These are phyloP conservation scores for Catharus minimus DNA, from an alignment of 2,113 vertebrate species.

Conservation along the genomic window DNA sequence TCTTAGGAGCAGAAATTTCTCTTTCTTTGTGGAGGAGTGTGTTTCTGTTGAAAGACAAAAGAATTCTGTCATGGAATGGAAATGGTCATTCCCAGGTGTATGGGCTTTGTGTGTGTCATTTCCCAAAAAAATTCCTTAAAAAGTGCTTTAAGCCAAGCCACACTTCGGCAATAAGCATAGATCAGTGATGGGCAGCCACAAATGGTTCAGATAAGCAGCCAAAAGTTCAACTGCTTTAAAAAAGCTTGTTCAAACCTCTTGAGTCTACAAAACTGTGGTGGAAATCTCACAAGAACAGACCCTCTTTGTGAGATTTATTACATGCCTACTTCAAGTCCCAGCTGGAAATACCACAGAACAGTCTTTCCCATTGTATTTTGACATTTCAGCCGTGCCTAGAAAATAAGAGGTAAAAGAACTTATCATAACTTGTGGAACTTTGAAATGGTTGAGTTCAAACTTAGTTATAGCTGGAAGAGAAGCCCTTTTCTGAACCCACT, in stretches of 20 bases:
- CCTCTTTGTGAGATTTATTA: constrained; percentile 68
- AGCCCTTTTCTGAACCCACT: constrained; percentile 6
- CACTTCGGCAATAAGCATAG: constrained; percentile 28
- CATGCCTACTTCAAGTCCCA: constrained; percentile 55
- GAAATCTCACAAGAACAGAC: constrained; percentile 66
- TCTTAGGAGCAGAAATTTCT: neutral
- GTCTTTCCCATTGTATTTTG: constrained; percentile 60
- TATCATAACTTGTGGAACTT: constrained; percentile 39
- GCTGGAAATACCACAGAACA: constrained; percentile 63
- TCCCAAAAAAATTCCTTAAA: neutral
- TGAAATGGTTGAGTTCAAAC: constrained; percentile 42
- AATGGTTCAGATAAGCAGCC: constrained; percentile 43
- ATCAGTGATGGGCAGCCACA: constrained; percentile 28
- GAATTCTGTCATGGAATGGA: neutral
- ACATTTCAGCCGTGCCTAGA: constrained; percentile 29
- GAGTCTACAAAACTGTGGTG: constrained; percentile 42
- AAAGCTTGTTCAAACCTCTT: constrained; percentile 41
- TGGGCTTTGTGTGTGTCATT: neutral
- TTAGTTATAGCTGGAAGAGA: neutral
- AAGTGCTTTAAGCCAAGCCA: constrained; percentile 11
- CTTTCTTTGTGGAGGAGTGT: neutral
- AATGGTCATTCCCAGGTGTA: neutral
- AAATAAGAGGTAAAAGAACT: constrained; percentile 52
- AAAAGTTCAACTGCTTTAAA: constrained; percentile 49
- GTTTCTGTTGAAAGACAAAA: neutral